Conservation (phyloP, 1,140 invertebrate species). For the Orchesella cincta region DNA sequence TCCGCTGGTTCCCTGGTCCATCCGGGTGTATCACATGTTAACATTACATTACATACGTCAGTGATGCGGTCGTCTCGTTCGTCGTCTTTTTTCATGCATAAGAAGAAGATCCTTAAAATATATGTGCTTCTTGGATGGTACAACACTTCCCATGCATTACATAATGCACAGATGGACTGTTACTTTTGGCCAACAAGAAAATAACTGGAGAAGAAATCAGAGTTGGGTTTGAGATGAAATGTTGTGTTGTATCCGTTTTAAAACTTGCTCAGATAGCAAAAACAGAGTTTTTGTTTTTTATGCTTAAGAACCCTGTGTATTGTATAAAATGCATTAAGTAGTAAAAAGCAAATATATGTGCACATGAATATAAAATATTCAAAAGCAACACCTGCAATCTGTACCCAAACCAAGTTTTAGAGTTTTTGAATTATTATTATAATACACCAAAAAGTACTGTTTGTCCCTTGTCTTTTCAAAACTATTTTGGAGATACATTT, state of each 20-base stretch:
- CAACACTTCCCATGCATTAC: too few relatives aligned
- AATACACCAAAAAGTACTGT: neutral
- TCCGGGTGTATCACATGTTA: too few relatives aligned
- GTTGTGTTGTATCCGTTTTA: too few relatives aligned
- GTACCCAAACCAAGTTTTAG: neutral
- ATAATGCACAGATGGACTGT: too few relatives aligned
- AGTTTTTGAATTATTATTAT: neutral
- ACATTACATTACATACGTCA: conserved; percentile 11
- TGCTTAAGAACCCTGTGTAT: too few relatives aligned
- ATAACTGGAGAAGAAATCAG: neutral
- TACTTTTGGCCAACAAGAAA: neutral
- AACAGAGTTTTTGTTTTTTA: too few relatives aligned
- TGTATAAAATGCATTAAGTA: neutral
- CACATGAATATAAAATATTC: neutral
- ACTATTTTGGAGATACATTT: neutral
- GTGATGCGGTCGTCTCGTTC: neutral
- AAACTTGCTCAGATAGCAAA: too few relatives aligned
- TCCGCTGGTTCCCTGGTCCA: too few relatives aligned
- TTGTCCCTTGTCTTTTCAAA: neutral
- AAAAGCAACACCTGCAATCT: conserved; percentile 26
- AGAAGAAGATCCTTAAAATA: too few relatives aligned
- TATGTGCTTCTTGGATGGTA: too few relatives aligned
- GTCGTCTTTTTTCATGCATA: too few relatives aligned
- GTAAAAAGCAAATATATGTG: too few relatives aligned
- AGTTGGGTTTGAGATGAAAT: neutral